Evolutionary conservation across 2,888 invertebrate genomes (phyloP).

Genomic region (Myathropa florea): DNA sequence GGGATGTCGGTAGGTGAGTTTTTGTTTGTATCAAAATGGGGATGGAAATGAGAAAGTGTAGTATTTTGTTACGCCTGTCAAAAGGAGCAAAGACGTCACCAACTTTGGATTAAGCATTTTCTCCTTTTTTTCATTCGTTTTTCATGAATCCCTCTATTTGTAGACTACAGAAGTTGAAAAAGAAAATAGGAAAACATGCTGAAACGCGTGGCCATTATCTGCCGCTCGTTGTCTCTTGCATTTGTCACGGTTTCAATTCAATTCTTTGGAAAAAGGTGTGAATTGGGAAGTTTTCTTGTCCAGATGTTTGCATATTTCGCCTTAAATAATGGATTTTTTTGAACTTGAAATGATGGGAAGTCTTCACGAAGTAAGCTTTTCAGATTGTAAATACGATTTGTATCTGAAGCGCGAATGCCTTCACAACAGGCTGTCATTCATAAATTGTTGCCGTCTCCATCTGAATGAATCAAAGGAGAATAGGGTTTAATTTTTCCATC

Average conservation of each 20-base stretch:
- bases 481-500: no score
- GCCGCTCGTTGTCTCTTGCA: neutral
- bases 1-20: neutral
- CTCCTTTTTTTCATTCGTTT: conserved; percentile 6
- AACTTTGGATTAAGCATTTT: conserved; percentile 25
- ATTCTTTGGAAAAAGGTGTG: neutral
- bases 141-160: conserved; percentile 2
- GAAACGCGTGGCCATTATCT: conserved; percentile 18
- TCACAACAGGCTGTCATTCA: conserved; percentile 4
- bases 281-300: neutral
- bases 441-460: neutral
- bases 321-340: neutral
- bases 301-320: conserved; percentile 28
- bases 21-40: conserved; percentile 20
- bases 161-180: neutral
- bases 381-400: neutral
- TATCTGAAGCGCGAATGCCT: conserved; percentile 1
- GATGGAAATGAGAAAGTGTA: conserved; percentile 31
- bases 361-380: neutral
- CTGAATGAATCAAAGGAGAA: neutral
- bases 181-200: conserved; percentile 1
- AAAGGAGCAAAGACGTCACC: conserved; percentile 61
- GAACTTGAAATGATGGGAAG: neutral
- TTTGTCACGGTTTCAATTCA: neutral
- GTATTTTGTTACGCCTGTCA: conserved; percentile 54